Conservation (phyloP, 2,797 vertebrate genomes). For the Neopelma chrysocephalum region DNA sequence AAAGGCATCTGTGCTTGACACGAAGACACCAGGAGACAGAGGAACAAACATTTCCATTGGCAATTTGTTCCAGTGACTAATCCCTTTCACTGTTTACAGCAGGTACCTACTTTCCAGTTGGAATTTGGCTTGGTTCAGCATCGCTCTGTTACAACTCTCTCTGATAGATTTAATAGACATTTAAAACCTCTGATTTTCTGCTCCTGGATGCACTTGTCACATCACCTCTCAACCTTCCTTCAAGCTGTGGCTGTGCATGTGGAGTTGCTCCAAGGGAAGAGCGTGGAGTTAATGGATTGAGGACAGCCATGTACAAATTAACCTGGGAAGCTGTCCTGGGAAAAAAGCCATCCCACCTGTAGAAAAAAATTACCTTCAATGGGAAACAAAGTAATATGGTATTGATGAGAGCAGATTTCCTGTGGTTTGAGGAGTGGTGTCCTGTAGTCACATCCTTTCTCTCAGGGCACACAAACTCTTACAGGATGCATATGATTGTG, state of each 20-base stretch:
- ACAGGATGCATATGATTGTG: background rate
- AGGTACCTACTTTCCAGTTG: background rate
- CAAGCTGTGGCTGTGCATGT: background rate
- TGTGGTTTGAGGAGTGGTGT: rapidly evolving
- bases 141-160: background rate
- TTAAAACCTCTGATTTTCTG: background rate
- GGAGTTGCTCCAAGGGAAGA: background rate
- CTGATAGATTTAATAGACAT: background rate
- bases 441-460: background rate
- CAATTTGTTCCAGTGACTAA: conserved; percentile 15
- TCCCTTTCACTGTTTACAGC: background rate
- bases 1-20: background rate
- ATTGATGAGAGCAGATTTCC: background rate
- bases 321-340: background rate
- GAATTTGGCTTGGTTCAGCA: background rate
- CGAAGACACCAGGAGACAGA: background rate
- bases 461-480: background rate
- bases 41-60: background rate
- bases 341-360: background rate
- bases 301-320: background rate
- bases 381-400: background rate
- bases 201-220: background rate
- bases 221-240: background rate
- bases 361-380: background rate
- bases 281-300: background rate